Base-by-base conservation (phyloP, 92 coral and sea anemone genomes). In the Scolanthus callimorphus region DNA sequence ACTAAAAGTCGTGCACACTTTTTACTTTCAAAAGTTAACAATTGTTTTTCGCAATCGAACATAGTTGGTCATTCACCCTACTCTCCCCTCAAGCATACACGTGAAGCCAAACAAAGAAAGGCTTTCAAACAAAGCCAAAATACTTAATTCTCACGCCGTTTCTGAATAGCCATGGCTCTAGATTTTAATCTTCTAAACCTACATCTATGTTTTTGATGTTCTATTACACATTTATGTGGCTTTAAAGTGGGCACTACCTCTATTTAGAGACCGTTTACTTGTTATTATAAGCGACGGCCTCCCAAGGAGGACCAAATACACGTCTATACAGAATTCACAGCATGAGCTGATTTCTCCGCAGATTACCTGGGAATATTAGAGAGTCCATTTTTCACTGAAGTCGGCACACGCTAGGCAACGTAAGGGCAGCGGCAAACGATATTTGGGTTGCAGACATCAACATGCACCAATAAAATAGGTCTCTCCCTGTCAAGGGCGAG, bases 341-440 rank as follows among this genome's bases (percentile, higher is more conserved):
- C 69, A 20, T 63, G 69, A 19, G 57, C 34, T 28, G 59, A 63
- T 47, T 38, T 21, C 8, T 47, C 51, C 19, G 10, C 29, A 49
- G 69, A 63, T 65, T 85, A 85, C 92, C 92, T 85, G 88, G 92
- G 71, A 85, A 85, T 45, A 85, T 51, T 24, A 85, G 76, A 27
- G 73, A 50, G 46, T 85, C 92, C 92, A 85, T 85, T 28, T 29
- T 63, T 43, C 52, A 58, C 21, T n/a, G n/a, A n/a, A n/a, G n/a
- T n/a, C n/a, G n/a, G n/a, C n/a, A n/a, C n/a, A n/a, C n/a, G n/a
- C n/a, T n/a, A n/a, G n/a, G n/a, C n/a, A n/a, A n/a, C n/a, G n/a
- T n/a, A n/a, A n/a, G n/a, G n/a, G n/a, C n/a, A n/a, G n/a, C n/a
- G n/a, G n/a, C n/a, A n/a, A n/a, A n/a, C n/a, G n/a, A n/a, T n/a